Percentiles rank a stretch among this genome's conserved stretches.
These are phyloP conservation scores for Charanyca ferruginea DNA, from an alignment of 2,888 invertebrate genomes.

Conservation along the genomic window DNA sequence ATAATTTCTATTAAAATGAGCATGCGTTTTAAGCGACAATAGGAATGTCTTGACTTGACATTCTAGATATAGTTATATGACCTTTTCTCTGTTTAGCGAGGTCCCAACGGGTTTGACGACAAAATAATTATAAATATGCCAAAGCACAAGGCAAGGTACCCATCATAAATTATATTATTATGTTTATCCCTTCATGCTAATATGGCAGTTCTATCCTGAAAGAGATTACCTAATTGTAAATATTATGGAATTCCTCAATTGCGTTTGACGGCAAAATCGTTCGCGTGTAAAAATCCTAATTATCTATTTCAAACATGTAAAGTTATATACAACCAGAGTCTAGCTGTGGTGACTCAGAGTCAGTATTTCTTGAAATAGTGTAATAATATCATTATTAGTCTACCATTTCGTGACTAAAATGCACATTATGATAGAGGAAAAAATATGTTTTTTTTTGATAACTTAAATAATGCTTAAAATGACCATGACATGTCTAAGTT, in stretches of 20 bases:
- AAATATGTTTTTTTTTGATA: conserved; percentile 43
- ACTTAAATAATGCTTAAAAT: conserved; percentile 38
- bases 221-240: conserved; percentile 10
- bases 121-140: not conserved
- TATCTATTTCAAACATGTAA: conserved; percentile 32
- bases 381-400: conserved; percentile 44
- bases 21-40: not conserved
- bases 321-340: conserved; percentile 35
- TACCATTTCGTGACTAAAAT: conserved; percentile 55
- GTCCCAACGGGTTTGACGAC: not conserved
- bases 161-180: not conserved
- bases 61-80: conserved; percentile 9
- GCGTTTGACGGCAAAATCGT: conserved; percentile 23
- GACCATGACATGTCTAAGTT: conserved; percentile 53
- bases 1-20: not conserved
- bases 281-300: conserved; percentile 46
- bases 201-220: conserved; percentile 34
- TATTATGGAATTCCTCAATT: conserved; percentile 23
- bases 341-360: conserved; percentile 62
- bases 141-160: not conserved
- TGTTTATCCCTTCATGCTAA: conserved; percentile 20
- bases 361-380: conserved; percentile 16
- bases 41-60: conserved; percentile 7
- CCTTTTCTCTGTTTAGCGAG: not conserved
- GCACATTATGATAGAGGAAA: conserved; percentile 46